Conservation (phyloP, 2,113 vertebrate genomes). For the Eretmochelys imbricata region DNA sequence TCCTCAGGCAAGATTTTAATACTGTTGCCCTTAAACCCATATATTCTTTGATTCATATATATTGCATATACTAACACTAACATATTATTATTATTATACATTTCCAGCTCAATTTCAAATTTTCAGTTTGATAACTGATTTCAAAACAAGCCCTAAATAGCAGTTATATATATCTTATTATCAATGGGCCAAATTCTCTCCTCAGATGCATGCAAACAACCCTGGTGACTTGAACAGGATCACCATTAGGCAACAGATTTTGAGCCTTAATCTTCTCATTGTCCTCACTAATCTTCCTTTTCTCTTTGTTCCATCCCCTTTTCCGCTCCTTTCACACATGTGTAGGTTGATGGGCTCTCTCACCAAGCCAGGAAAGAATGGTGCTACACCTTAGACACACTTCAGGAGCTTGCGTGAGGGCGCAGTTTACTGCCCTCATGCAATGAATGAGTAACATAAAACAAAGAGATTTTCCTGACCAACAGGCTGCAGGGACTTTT, state of each 20-base stretch:
- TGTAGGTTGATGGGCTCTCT: not conserved
- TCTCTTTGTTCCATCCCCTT: not conserved
- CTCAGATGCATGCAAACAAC: not conserved
- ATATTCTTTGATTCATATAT: not conserved
- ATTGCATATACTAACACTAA: not conserved
- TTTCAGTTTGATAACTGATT: not conserved
- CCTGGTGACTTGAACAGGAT: not conserved
- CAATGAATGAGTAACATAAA: not conserved
- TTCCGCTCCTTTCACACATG: not conserved
- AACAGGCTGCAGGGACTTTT: not conserved
- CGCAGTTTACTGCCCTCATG: not conserved
- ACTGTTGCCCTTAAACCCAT: not conserved
- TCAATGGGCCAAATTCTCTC: not conserved
- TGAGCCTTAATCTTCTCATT: not conserved
- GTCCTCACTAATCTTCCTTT: not conserved
- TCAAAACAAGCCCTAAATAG: constrained; percentile 12
- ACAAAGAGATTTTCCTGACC: not conserved
- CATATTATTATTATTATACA: not conserved
- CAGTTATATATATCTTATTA: not conserved
- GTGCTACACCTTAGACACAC: not conserved
- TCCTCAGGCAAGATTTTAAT: not conserved
- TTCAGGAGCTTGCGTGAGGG: not conserved
- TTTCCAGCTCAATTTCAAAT: not conserved
- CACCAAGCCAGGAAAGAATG: not conserved
- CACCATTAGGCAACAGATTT: not conserved